Base-by-base conservation (phyloP, 2,113 vertebrate species). In the Planiliza haematocheilus region DNA sequence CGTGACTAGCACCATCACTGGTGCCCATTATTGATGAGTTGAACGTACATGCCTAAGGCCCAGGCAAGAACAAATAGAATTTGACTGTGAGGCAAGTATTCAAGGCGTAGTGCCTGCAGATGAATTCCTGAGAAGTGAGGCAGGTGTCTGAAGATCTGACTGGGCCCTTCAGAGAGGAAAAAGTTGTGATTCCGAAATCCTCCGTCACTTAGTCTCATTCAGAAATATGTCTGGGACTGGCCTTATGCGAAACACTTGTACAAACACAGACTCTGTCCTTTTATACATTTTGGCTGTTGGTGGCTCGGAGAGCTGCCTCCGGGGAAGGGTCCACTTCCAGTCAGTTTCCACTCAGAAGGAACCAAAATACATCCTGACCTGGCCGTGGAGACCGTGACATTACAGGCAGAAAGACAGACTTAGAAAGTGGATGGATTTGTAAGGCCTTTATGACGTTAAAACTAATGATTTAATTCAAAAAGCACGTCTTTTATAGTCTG, bases 241-340 rank as follows among this genome's bases (percentile, higher is more conserved):
- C 81, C 61, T 77, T 79, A 57, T 74, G 81, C 48, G 64, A 85
- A 89, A 88, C 87, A 90, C 83, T 91, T 92, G 86, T 67, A 81
- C 81, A 93, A 93, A 93, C 86, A 91, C 64, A 70, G 74, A 82
- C 86, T 84, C 66, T 79, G 70, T 81, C 85, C 84, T 83, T 86
- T 74, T 66, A 78, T 74, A 64, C 69, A 20, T 78, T 74, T 82
- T 79, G 74, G 77, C 76, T 85, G 74, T 77, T 53, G 24, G 60
- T 74, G 50, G 61, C 49, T 79, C 30, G n/a, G 46, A 56, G 73
- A 56, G 45, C 24, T 65, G 63, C 70, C 83, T 85, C 67, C 18
- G 13, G 83, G 75, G 62, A 74, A 63, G 59, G 11, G 59, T 85
- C 77, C 70, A 81, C 41, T 79, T 83, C 81, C 79, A 79, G 76